A percentile compares a stretch with the other conserved stretches of the same genome.
Evolutionary conservation across 2,888 invertebrate genomes (phyloP).

Genomic region (Epistrophe grossulariae): DNA sequence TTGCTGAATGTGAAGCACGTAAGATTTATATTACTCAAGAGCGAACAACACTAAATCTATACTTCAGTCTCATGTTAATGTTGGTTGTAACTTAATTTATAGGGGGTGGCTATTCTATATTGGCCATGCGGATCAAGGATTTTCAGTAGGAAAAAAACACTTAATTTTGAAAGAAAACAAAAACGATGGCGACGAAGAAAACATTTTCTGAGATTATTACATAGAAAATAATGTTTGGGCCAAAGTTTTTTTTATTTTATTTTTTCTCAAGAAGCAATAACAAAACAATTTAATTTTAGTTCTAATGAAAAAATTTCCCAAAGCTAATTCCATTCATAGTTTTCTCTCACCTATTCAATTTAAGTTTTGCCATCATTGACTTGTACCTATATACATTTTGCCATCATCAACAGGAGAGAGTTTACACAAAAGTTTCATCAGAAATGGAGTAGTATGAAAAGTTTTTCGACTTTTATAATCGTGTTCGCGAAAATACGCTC

Average conservation of each 20-base stretch:
- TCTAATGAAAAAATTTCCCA: constrained; percentile 7
- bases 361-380: constrained; percentile 65
- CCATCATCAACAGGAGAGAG: constrained; percentile 9
- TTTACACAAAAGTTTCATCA: constrained; percentile 41
- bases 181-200: constrained; percentile 18
- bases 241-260: neutral
- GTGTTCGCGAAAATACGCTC: constrained; percentile 66
- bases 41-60: constrained; percentile 4
- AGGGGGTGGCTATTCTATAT: constrained; percentile 9
- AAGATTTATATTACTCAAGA: constrained; percentile 31
- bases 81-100: constrained; percentile 71
- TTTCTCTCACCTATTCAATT: constrained; percentile 71
- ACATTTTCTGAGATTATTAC: constrained; percentile 47
- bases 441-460: constrained; percentile 69
- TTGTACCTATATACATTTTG: neutral
- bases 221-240: neutral
- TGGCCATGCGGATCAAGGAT: constrained; percentile 22
- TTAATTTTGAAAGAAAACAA: constrained; percentile 5
- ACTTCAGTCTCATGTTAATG: constrained; percentile 52
- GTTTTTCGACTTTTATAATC: constrained; percentile 66
- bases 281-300: constrained; percentile 48
- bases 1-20: constrained; percentile 56
- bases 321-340: constrained; percentile 49
- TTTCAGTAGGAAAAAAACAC: neutral
- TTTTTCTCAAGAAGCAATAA: constrained; percentile 50